Evolutionary conservation across 2,113 vertebrate genomes (phyloP).

Genomic region (Petromus typicus): DNA sequence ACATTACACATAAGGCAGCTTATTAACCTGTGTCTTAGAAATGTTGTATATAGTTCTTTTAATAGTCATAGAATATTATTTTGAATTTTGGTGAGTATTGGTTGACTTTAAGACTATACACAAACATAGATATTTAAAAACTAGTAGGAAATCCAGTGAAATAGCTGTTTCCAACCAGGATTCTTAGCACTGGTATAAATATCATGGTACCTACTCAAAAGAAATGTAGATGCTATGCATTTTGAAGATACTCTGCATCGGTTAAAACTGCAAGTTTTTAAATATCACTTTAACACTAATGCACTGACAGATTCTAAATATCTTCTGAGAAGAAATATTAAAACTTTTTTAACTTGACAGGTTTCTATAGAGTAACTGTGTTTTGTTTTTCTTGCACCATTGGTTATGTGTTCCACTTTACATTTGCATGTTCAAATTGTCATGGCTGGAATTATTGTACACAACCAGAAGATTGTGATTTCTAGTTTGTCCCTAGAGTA

Average conservation of each 20-base stretch:
- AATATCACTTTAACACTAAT: conserved; percentile 92
- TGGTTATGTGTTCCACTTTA: no score
- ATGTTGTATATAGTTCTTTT: conserved; percentile 89
- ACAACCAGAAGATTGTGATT: conserved; percentile 75
- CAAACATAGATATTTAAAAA: conserved; percentile 82
- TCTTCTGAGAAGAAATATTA: conserved; percentile 87
- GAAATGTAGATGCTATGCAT: conserved; percentile 90
- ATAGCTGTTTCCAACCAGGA: conserved; percentile 86
- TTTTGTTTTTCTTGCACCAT: no score
- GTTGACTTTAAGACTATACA: conserved; percentile 86
- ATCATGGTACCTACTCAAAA: conserved; percentile 89
- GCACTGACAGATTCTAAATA: conserved; percentile 91
- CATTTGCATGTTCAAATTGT: conserved; percentile 84
- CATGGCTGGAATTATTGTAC: conserved; percentile 80
- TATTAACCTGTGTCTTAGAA: no score
- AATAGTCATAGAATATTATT: conserved; percentile 90
- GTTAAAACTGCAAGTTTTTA: conserved; percentile 89
- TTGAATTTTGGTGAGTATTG: conserved; percentile 88
- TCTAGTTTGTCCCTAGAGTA: conserved; percentile 73
- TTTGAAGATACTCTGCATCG: conserved; percentile 89
- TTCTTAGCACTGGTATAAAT: conserved; percentile 87
- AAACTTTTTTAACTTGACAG: conserved; percentile 81
- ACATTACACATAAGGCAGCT: conserved; percentile 85
- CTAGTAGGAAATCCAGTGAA: conserved; percentile 77
- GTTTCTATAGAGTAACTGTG: conserved; percentile 84